phyloP scores from a whole-genome alignment of 2,888 invertebrate genomes.

The Drosophila silvestris region DNA sequence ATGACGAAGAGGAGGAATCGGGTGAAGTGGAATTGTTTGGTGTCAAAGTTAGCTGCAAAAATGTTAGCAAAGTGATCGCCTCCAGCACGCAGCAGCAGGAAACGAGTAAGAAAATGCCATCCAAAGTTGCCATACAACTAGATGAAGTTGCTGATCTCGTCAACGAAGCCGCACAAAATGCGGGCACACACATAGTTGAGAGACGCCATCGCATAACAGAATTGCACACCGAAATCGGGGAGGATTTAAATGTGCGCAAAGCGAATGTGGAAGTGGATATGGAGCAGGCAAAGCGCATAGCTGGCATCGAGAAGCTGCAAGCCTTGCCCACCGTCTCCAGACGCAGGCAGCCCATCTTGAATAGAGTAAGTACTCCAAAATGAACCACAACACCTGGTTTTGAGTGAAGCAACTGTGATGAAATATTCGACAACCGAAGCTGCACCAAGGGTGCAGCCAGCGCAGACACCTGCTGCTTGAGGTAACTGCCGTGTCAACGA shows the following conservation, averaged over 20 bases:
- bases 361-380: constrained; percentile 70
- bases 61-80: constrained; percentile 66
- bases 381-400: background rate
- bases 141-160: constrained; percentile 59
- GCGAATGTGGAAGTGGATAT: constrained; percentile 69
- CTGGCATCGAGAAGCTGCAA: constrained; percentile 87
- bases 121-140: constrained; percentile 55
- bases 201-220: constrained; percentile 46
- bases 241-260: constrained; percentile 29
- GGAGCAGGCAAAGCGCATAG: constrained; percentile 70
- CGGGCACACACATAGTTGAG: constrained; percentile 27
- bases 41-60: constrained; percentile 43
- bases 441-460: constrained; percentile 51
- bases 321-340: constrained; percentile 80
- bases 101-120: constrained; percentile 43
- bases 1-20: constrained; percentile 52
- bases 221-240: constrained; percentile 41
- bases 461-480: constrained; percentile 68
- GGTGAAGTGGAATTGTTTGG: constrained; percentile 73
- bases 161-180: constrained; percentile 62
- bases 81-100: constrained; percentile 46
- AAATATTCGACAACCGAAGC: constrained; percentile 85
- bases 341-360: constrained; percentile 86
- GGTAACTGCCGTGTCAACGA: constrained; percentile 72
- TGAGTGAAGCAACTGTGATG: constrained; percentile 74